Evolutionary conservation across 2,797 vertebrate genomes (phyloP).

Genomic region (Melanotaenia nigrans): DNA sequence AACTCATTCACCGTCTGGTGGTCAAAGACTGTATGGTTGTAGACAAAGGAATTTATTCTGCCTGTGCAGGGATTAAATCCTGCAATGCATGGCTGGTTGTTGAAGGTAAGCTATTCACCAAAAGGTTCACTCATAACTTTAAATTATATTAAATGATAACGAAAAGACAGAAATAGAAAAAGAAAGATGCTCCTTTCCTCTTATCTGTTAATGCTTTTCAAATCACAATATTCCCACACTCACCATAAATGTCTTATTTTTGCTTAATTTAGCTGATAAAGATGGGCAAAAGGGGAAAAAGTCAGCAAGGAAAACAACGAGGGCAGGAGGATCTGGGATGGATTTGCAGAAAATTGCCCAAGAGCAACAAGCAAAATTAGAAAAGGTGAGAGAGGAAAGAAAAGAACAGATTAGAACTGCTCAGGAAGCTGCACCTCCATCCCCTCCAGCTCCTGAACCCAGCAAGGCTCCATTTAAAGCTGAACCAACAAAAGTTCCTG

Average conservation of each 20-base stretch:
- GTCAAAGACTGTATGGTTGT: slow-evolving; percentile 80
- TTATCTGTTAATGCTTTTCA: background rate
- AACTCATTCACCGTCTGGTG: slow-evolving; percentile 85
- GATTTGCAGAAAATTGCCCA: slow-evolving; percentile 73
- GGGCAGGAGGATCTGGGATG: slow-evolving; percentile 71
- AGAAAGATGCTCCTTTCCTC: background rate
- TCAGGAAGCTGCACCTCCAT: slow-evolving; percentile 47
- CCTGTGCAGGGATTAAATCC: slow-evolving; percentile 80
- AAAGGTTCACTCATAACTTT: background rate
- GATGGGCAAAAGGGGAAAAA: slow-evolving; percentile 71
- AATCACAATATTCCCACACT: background rate
- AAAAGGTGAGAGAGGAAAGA: slow-evolving; percentile 64
- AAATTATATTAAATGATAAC: slow-evolving; percentile 4
- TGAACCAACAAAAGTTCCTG: slow-evolving; percentile 8
- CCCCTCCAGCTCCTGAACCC: slow-evolving; percentile 27
- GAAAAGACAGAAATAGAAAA: background rate
- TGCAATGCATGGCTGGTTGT: slow-evolving; percentile 89
- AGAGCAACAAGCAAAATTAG: slow-evolving; percentile 76
- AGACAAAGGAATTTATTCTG: slow-evolving; percentile 87
- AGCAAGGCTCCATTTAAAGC: slow-evolving; percentile 4
- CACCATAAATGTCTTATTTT: background rate
- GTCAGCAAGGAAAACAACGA: slow-evolving; percentile 72
- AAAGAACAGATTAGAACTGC: slow-evolving; percentile 62
- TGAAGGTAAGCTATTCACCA: slow-evolving; percentile 80
- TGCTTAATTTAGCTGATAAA: slow-evolving; percentile 68